A percentile compares a stretch with the other conserved stretches of the same genome.
Conservation (phyloP, 2,113 vertebrate species). For the Typhlomys cinereus region DNA sequence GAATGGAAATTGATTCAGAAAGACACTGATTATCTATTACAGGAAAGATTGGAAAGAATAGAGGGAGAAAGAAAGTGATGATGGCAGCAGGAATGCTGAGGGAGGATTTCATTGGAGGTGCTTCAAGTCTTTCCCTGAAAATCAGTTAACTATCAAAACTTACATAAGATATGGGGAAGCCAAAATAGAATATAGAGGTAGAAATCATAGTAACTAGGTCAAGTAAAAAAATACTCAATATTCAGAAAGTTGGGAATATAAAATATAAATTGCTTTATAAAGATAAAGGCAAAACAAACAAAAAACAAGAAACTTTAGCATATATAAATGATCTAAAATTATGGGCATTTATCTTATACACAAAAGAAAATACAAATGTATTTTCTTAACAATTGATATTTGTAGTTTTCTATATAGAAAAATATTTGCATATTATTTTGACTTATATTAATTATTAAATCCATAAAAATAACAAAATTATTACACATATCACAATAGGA, state of each 20-base stretch:
- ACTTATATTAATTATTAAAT: too few relatives aligned
- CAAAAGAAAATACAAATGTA: too few relatives aligned
- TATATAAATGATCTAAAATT: too few relatives aligned
- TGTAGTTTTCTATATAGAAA: too few relatives aligned
- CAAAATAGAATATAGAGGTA: not conserved
- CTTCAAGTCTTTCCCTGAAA: not conserved
- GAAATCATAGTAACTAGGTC: not conserved
- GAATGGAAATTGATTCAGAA: not conserved
- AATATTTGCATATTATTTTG: too few relatives aligned
- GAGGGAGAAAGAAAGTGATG: not conserved
- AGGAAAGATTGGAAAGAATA: not conserved
- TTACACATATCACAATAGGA: too few relatives aligned
- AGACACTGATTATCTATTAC: too few relatives aligned
- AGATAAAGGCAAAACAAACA: not conserved
- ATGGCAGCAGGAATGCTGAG: too few relatives aligned
- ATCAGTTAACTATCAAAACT: not conserved
- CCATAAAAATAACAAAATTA: too few relatives aligned
- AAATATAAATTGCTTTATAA: not conserved
- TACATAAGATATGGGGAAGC: not conserved
- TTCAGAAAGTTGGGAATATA: not conserved
- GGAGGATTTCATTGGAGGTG: too few relatives aligned
- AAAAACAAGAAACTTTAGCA: not conserved
- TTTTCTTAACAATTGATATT: too few relatives aligned
- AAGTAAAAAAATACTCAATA: not conserved
- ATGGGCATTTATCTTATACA: too few relatives aligned